phyloP scores from a whole-genome alignment of 1,140 invertebrate species.

The Heliconius eleuchia region DNA sequence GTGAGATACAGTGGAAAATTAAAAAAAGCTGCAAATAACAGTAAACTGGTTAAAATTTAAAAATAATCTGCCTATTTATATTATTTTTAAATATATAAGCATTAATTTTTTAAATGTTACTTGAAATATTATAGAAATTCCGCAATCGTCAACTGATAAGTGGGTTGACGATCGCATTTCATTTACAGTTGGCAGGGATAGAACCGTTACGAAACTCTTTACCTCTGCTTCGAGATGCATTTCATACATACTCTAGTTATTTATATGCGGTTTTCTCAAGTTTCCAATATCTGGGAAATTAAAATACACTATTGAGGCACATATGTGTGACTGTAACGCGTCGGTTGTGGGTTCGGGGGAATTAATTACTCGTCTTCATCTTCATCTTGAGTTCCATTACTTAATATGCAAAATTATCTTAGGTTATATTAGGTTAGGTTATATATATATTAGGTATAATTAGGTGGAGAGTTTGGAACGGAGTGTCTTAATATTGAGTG shows the following conservation, averaged over 20 bases:
- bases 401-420: no score
- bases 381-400: no score
- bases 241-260: constrained; percentile 30
- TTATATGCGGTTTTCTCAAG: constrained; percentile 19
- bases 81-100: neutral
- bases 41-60: neutral
- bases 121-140: constrained; percentile 2
- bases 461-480: no score
- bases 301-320: neutral
- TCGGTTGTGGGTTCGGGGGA: neutral
- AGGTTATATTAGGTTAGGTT: no score
- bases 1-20: no score
- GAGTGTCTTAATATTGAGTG: no score
- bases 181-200: constrained; percentile 29
- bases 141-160: constrained; percentile 26
- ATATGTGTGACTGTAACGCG: neutral
- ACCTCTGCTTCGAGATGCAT: constrained; percentile 31
- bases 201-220: constrained; percentile 32
- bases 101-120: neutral
- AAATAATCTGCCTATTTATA: neutral
- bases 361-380: neutral
- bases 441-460: no score
- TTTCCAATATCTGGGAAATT: neutral
- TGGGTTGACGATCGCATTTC: constrained; percentile 35
- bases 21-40: no score